Base-by-base conservation (phyloP, 2,113 vertebrate species). In the Steatornis caripensis region DNA sequence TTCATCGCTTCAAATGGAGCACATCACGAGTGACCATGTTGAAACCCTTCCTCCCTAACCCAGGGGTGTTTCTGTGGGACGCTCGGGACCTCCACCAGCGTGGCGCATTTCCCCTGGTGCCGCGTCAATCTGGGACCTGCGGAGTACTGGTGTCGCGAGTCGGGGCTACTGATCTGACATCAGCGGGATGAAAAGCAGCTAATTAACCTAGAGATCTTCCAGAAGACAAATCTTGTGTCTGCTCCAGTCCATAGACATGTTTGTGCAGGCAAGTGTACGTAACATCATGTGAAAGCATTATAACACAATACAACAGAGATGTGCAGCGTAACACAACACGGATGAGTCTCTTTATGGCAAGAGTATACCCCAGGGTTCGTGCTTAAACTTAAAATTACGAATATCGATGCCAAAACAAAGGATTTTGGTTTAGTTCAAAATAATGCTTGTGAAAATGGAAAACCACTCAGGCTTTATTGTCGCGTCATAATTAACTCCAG, bases 401-500 rank as follows among this genome's bases (percentile, higher is more conserved):
- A 96, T 69, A 57, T 15, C 18, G 46, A 45, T 72, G 87, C 30
- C 65, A 83, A 83, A 94, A 62, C 72, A 87, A 91, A 90, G 79
- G 37, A 34, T 66, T 75, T 83, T 51, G 1, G 16, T 91, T 97
- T 70, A 37, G 23, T 91, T 95, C 84, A 85, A 96, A 97, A 92
- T 96, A 97, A 90, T 80, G 79, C 94, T 92, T 93, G 77, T 10
- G 82, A 45, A 95, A 93, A 89, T 80, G 84, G 94, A 90, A 90
- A 97, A 93, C 65, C 49, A 36, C 41, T 71, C 93, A 51, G 94
- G 85, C 91, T 97, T 98, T 96, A 96, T 96, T 97, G 97, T 97
- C 84, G 46, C 95, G 80, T 95, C 62, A 36, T 98, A 98, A 98
- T 98, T 98, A 98, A 98, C 96, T 97, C 92, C 94, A 92, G 85